Evolutionary conservation across 2,888 invertebrate species (phyloP).

Genomic region (Cephonodes hylas): DNA sequence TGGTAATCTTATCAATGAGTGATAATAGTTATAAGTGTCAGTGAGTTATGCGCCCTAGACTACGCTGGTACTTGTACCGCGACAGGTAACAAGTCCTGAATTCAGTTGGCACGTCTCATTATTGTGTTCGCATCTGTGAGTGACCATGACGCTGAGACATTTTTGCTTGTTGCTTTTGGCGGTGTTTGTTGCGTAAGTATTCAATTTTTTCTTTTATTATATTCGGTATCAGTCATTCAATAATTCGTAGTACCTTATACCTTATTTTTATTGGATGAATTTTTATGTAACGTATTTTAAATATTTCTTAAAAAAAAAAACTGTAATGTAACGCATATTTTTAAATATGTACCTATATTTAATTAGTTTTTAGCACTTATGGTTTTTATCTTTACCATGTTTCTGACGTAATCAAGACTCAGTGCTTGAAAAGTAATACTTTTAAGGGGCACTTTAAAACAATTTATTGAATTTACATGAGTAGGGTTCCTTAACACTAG

Average conservation of each 20-base stretch:
- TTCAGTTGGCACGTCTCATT: conserved; percentile 46
- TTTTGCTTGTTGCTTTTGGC: conserved; percentile 54
- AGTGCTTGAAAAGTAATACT: too few relatives aligned
- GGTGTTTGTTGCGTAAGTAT: conserved; percentile 62
- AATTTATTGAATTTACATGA: too few relatives aligned
- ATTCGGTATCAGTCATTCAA: neutral
- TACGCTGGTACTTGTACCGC: conserved; percentile 62
- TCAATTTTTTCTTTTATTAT: conserved; percentile 16
- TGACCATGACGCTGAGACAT: conserved; percentile 60
- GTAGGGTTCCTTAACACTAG: neutral
- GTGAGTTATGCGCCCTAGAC: conserved; percentile 71
- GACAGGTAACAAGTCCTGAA: conserved; percentile 59
- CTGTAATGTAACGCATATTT: too few relatives aligned
- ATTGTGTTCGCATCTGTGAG: conserved; percentile 44
- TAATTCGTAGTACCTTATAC: neutral
- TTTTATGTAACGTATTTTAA: neutral
- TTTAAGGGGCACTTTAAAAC: too few relatives aligned
- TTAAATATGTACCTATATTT: too few relatives aligned
- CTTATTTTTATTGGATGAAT: neutral
- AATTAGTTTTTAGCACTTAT: too few relatives aligned
- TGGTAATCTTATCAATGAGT: conserved; percentile 77
- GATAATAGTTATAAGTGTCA: conserved; percentile 80
- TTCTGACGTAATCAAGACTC: too few relatives aligned
- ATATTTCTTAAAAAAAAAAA: neutral
- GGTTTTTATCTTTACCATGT: too few relatives aligned